Base-by-base conservation (phyloP, 2,888 invertebrate species). In the Salpingus planirostris region DNA sequence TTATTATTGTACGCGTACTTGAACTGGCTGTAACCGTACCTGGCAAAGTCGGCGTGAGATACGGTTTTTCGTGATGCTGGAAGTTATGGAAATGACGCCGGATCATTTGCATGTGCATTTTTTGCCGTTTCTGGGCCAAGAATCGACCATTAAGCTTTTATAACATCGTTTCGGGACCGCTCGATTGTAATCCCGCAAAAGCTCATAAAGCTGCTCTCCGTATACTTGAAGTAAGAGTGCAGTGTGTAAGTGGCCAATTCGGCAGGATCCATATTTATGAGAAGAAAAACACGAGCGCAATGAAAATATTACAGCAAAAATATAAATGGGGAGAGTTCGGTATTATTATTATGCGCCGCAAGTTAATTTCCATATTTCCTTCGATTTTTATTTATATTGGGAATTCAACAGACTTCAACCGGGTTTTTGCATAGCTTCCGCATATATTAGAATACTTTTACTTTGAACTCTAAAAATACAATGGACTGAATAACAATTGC, bases 401-500 rank as follows among this genome's bases (percentile, higher is more conserved):
- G 40, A 45, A 43, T 33, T 38, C 41, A 27, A 33, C 40, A 36
- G 40, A 43, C 41, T 42, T 46, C 41, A 37, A 40, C 42, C 27
- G 42, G 33, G 49, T 44, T 47, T 44, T 45, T 42, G 44, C 52
- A 49, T 48, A 44, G 45, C 50, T 47, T 43, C 42, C 35, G 53
- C 51, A 54, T 54, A 52, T 36, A 52, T 54, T 52, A 54, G 49
- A 47, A 47, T 49, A 44, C 44, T 49, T 43, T 42, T 46, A 43
- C 45, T 50, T 48, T 46, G 40, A 44, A 44, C 43, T 43, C 41
- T 47, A 44, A 49, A 49, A 53, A 54, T 48, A 52, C 47, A 47
- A 47, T 43, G 50, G 48, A 45, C 45, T 50, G 55, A 55, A 56
- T 55, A 56, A 52, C 53, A 55, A 54, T 53, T 53, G 54, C 49